A percentile compares a stretch with the other conserved stretches of the same genome.
phyloP scores from a whole-genome alignment of 2,113 vertebrate species.

The Otus sunia region DNA sequence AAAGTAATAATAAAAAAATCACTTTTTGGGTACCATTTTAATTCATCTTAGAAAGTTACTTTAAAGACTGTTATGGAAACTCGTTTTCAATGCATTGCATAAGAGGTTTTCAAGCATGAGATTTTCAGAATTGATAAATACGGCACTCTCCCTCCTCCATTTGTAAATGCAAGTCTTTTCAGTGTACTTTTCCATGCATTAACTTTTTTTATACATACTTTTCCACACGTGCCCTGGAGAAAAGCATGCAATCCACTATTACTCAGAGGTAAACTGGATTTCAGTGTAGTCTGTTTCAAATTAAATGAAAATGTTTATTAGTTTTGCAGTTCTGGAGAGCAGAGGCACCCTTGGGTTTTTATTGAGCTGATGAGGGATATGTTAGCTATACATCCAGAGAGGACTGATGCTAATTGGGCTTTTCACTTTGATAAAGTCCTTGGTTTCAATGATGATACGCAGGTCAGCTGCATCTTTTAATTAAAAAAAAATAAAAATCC shows the following conservation, averaged over 20 bases:
- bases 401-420: conserved; percentile 35
- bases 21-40: not conserved
- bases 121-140: not conserved
- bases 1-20: not conserved
- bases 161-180: not conserved
- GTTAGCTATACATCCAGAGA: conserved; percentile 22
- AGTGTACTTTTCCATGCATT: not conserved
- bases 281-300: conserved; percentile 21
- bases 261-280: conserved; percentile 38
- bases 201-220: not conserved
- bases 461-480: conserved; percentile 28
- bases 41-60: not conserved
- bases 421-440: conserved; percentile 55
- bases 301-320: conserved; percentile 57
- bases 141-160: fast-evolving
- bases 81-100: not conserved
- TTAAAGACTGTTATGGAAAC: not conserved
- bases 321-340: conserved; percentile 43
- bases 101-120: not conserved
- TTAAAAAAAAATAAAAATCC: not conserved
- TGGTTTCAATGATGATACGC: not conserved
- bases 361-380: conserved; percentile 3
- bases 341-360: conserved; percentile 44
- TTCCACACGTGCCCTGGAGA: not conserved
- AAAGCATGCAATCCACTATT: not conserved